These are phyloP conservation scores for Spizaetus ornatus DNA, from an alignment of 2,113 vertebrate species.

Conservation along the genomic window DNA sequence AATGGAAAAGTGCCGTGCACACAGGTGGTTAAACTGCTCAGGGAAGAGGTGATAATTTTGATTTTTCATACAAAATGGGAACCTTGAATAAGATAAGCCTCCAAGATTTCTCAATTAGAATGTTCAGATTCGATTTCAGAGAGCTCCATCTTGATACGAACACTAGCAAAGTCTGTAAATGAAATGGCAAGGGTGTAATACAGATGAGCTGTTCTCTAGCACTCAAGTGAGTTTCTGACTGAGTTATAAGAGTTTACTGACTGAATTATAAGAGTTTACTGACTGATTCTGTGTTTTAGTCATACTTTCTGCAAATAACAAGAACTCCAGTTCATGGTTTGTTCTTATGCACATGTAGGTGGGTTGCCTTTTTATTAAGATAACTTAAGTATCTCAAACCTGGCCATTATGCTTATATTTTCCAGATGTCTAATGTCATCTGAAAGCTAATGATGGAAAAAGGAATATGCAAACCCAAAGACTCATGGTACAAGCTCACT, in stretches of 20 bases:
- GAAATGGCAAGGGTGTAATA: not conserved
- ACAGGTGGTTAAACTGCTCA: slow-evolving; percentile 10
- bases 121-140: not conserved
- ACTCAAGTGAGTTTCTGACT: not conserved
- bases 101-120: slow-evolving; percentile 7
- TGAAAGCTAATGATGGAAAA: not conserved
- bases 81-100: not conserved
- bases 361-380: not conserved
- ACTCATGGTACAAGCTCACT: not conserved
- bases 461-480: not conserved
- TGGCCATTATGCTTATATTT: not conserved
- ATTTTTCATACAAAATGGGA: slow-evolving; percentile 1
- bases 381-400: not conserved
- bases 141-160: not conserved
- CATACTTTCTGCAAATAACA: not conserved
- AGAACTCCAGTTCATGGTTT: not conserved
- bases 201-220: not conserved
- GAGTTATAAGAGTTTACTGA: not conserved
- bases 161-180: not conserved
- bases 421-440: not conserved
- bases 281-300: not conserved
- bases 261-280: not conserved
- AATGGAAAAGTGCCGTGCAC: not conserved
- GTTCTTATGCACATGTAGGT: not conserved
- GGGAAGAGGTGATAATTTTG: not conserved